A percentile compares a stretch with the other conserved stretches of the same genome.
These are phyloP conservation scores for Trachelus tabidus DNA, from an alignment of 2,888 invertebrate genomes.

Conservation along the genomic window DNA sequence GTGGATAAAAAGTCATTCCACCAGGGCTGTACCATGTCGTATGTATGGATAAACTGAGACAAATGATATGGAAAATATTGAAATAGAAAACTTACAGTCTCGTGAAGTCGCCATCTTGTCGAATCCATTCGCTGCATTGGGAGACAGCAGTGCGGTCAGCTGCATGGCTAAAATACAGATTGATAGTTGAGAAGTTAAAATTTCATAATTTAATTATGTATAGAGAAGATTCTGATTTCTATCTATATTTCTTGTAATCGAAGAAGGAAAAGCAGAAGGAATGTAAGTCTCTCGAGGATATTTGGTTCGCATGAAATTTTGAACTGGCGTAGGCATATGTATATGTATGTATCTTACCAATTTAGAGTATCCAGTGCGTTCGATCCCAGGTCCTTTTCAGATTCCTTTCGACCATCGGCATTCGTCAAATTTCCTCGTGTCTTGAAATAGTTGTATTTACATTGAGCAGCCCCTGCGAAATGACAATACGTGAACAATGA, in stretches of 20 bases:
- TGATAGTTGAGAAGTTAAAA: background rate
- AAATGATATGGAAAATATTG: background rate
- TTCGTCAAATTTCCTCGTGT: background rate
- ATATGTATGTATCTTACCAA: too few species aligned
- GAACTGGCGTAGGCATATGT: background rate
- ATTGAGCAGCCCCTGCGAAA: background rate
- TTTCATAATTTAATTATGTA: background rate
- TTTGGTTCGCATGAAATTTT: background rate
- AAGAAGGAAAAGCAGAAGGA: background rate
- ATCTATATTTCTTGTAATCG: background rate
- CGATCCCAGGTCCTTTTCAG: background rate
- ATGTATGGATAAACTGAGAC: background rate
- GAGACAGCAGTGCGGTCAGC: background rate
- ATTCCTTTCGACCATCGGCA: background rate
- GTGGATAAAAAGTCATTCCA: conserved; percentile 1
- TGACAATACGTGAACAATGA: too few species aligned
- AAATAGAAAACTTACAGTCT: background rate
- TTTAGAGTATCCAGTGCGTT: background rate
- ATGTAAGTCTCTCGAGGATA: background rate
- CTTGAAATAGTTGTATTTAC: background rate
- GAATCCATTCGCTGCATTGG: background rate
- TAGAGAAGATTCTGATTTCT: background rate
- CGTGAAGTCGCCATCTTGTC: background rate
- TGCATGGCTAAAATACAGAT: background rate
- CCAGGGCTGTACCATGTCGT: background rate